A percentile compares a stretch with the other conserved stretches of the same genome.
These are phyloP conservation scores for Crotalus horridus DNA, from an alignment of 2,113 vertebrate genomes.

Conservation along the genomic window DNA sequence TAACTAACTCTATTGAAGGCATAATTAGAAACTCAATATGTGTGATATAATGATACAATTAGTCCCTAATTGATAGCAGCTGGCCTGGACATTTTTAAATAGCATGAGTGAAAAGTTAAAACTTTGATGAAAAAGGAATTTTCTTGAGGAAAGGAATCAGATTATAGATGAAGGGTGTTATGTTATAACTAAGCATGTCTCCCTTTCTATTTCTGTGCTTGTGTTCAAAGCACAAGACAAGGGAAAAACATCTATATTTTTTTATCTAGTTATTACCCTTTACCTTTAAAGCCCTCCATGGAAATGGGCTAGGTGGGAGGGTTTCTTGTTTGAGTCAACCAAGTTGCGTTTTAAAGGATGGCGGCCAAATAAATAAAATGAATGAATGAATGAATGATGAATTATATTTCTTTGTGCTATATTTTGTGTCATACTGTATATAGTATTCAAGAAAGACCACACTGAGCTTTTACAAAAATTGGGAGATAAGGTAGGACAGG, in stretches of 20 bases:
- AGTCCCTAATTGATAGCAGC: constrained; percentile 54
- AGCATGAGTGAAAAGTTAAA: constrained; percentile 47
- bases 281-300: not conserved
- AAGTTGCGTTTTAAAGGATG: not conserved
- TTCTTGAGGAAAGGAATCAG: constrained; percentile 44
- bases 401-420: not conserved
- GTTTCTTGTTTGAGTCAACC: not conserved
- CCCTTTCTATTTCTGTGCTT: constrained; percentile 31
- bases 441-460: not conserved
- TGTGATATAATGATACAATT: constrained; percentile 45
- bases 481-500: not conserved
- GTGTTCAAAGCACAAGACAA: constrained; percentile 45
- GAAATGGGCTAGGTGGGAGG: not conserved
- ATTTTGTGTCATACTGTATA: not conserved
- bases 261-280: not conserved
- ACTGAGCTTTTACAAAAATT: not conserved
- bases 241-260: constrained; percentile 39
- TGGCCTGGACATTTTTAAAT: constrained; percentile 59
- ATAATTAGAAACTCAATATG: constrained; percentile 42
- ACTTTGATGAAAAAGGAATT: constrained; percentile 57
- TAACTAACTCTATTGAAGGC: constrained; percentile 15
- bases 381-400: not conserved
- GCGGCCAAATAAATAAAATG: not conserved
- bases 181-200: constrained; percentile 48
- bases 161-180: constrained; percentile 57